Base-by-base conservation (phyloP, 2,888 invertebrate genomes). In the Agrotis puta region DNA sequence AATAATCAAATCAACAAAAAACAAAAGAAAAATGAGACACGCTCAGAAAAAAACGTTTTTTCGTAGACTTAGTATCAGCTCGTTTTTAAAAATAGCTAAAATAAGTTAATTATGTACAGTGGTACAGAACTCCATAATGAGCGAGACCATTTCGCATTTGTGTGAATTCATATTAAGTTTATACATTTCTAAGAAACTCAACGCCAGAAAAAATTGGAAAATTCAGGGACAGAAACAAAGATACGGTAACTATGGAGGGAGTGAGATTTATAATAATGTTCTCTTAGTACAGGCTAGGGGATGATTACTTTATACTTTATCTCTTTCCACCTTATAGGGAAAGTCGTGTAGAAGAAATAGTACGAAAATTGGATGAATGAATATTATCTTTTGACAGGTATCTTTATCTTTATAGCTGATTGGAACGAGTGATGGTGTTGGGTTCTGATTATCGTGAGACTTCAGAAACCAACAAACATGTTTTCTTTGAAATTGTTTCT, bases 221-320 rank as follows among this genome's bases (percentile, higher is more conserved):
- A 24, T 56, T 13, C 27, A 56, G 53, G 43, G 53, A 57, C 24
- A 48, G 45, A 62, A 50, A 67, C 24, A 77, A 64, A 58, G 62
- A 77, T 57, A 64, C 24, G 50, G 16, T 22, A 20, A 43, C 33
- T 20, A 39, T 47, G 45, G 45, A 45, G 65, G 47, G 54, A 24
- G 39, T 20, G n/a, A 75, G 61, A 79, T 75, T 82, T 79, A 82
- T 69, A 71, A 71, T 66, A 81, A 67, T 50, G 59, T 66, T 27
- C 54, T 45, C 27, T 68, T 57, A 66, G 39, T 62, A 48, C 20
- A n/a, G 39, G 74, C 51, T 50, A 39, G 48, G 67, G 65, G 54
- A 71, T 64, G 70, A 71, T 82, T 63, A 68, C 64, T 82, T 63
- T 74, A 57, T 74, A 59, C 61, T 78, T 75, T 65, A 74, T 82